Evolutionary conservation across 2,888 invertebrate species (phyloP).

Genomic region (Hyposoter didymator): DNA sequence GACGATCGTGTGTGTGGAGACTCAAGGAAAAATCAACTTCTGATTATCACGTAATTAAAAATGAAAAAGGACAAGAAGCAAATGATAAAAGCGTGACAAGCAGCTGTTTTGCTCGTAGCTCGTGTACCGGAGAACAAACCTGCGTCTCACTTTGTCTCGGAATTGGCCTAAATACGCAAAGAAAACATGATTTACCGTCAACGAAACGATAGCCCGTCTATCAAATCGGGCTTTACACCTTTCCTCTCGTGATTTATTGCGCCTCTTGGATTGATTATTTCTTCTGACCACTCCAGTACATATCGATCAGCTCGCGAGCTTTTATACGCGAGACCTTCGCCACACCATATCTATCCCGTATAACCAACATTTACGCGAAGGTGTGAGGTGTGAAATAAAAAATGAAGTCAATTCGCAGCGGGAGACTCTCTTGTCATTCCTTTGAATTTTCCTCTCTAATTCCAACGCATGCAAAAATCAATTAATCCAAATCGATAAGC

Average conservation of each 20-base stretch:
- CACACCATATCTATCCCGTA: slow-evolving; percentile 53
- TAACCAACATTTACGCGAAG: slow-evolving; percentile 37
- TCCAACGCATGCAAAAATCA: not conserved
- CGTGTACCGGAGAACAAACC: slow-evolving; percentile 12
- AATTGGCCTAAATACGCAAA: slow-evolving; percentile 63
- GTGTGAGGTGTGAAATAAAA: slow-evolving; percentile 66
- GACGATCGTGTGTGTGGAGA: not conserved
- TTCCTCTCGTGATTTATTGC: slow-evolving; percentile 62
- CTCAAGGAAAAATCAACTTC: slow-evolving; percentile 56
- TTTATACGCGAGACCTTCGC: slow-evolving; percentile 57
- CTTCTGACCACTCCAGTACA: slow-evolving; percentile 9
- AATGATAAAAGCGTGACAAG: slow-evolving; percentile 11
- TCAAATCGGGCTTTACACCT: slow-evolving; percentile 56
- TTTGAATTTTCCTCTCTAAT: slow-evolving; percentile 19
- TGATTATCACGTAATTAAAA: slow-evolving; percentile 45
- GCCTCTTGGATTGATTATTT: slow-evolving; percentile 59
- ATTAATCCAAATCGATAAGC: slow-evolving; percentile 25
- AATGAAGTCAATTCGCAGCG: slow-evolving; percentile 56
- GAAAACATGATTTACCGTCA: slow-evolving; percentile 58
- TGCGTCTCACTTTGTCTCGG: slow-evolving; percentile 29
- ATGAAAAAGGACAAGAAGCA: slow-evolving; percentile 27
- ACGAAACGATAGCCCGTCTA: slow-evolving; percentile 35
- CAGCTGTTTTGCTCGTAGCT: slow-evolving; percentile 11
- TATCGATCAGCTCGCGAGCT: slow-evolving; percentile 17
- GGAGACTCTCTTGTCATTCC: slow-evolving; percentile 50